phyloP scores from a whole-genome alignment of 2,888 invertebrate species.

The Clanis bilineata region DNA sequence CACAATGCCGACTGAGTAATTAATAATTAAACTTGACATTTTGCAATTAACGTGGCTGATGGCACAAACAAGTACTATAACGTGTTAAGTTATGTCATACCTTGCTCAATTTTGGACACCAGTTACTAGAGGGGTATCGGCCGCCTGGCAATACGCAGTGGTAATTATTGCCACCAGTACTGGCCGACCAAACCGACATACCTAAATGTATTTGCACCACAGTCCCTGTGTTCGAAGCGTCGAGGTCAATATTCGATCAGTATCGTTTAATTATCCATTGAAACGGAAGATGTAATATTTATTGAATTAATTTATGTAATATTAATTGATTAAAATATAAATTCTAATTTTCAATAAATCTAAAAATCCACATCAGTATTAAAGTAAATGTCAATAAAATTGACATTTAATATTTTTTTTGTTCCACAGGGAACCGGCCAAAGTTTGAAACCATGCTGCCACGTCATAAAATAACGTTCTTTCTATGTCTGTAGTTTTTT shows the following conservation, averaged over 20 bases:
- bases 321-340: neutral
- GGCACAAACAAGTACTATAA: constrained; percentile 31
- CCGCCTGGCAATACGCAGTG: constrained; percentile 66
- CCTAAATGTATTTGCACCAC: constrained; percentile 72
- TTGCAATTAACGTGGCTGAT: constrained; percentile 16
- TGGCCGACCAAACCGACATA: constrained; percentile 89
- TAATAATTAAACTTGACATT: constrained; percentile 17
- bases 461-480: no score
- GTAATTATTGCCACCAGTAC: constrained; percentile 82
- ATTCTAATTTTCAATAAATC: neutral
- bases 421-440: no score
- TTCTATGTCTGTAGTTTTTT: no score
- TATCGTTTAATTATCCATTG: neutral
- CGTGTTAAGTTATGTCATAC: constrained; percentile 55
- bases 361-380: no score
- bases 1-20: constrained; percentile 16
- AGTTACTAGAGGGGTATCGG: constrained; percentile 70
- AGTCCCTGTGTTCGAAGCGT: constrained; percentile 65
- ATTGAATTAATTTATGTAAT: neutral
- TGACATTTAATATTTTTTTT: no score
- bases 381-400: no score
- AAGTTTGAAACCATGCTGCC: no score
- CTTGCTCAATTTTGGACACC: constrained; percentile 76
- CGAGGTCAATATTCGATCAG: constrained; percentile 58
- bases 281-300: neutral